Evolutionary conservation across 2,888 invertebrate species (phyloP).

Genomic region (Limnephilus marmoratus): DNA sequence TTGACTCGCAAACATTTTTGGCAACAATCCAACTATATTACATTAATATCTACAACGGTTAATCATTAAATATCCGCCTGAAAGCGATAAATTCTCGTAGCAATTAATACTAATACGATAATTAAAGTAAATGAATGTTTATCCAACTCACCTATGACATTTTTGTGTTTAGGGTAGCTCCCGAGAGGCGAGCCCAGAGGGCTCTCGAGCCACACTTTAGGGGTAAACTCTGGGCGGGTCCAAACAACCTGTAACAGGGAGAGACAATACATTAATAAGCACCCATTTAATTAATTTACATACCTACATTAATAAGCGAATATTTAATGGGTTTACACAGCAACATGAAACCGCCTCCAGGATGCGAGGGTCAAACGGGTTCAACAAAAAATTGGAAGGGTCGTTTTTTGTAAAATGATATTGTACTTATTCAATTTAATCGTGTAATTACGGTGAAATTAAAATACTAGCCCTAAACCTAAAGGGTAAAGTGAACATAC

Average conservation of each 20-base stretch:
- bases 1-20: neutral
- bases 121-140: neutral
- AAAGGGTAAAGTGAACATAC: neutral
- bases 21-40: neutral
- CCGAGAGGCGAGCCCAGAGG: slow-evolving; percentile 43
- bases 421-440: neutral
- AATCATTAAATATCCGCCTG: neutral
- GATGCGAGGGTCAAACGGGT: neutral
- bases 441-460: neutral
- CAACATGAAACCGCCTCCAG: neutral
- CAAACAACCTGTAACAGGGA: slow-evolving; percentile 34
- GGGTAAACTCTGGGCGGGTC: slow-evolving; percentile 22
- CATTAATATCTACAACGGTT: neutral
- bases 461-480: neutral
- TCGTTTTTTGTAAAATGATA: neutral
- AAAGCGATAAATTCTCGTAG: neutral
- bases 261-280: slow-evolving; percentile 24
- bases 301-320: neutral
- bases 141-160: slow-evolving; percentile 55
- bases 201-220: slow-evolving; percentile 4
- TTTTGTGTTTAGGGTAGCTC: slow-evolving; percentile 50
- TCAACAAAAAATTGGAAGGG: neutral
- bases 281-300: neutral
- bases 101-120: neutral
- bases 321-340: slow-evolving; percentile 2